Evolutionary conservation across 2,797 vertebrate genomes (phyloP), one percentile per base, ranked within the genome.

Genomic region (Karalla daura): DNA sequence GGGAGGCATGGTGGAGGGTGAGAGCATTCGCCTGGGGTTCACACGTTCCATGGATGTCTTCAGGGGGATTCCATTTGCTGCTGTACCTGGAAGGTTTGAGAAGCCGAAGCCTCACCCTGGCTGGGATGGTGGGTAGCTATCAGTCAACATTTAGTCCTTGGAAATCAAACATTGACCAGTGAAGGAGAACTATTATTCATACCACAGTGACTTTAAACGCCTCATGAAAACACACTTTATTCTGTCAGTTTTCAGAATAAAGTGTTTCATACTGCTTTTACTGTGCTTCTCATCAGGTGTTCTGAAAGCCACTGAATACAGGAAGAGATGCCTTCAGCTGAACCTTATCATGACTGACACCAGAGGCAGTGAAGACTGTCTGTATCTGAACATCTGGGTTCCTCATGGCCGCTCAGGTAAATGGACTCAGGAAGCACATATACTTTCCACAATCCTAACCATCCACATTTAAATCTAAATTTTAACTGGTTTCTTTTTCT

Each of bases 351-450:
- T 95, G 87, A 88, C 36, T 0, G 51, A 52, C 11, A 87, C 91
- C 10, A 87, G 87, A 0, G 98, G 98, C 7, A 82, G 60, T 0
- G 94, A 97, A 60, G 96, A 99, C 83, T 99, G 97, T 83, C 96
- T 99, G 12, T 98, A 96, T 75, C 95, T 99, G 14, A 99, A 99
- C 89, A 92, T 99, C 78, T 98, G 97, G 96, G 76, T 99, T 58
- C 97, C 97, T 73, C 97, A 98, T 3, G 86, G 73, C 11, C 63
- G 4, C 10, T 75, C 9, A 78, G 52, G 95, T 90, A 87, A 85
- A 59, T 4, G n/a, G n/a, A 41, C 43, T 41, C 4, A 35, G 1
- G 15, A 50, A 32, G 5, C 12, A 15, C 0, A 7, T 2, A 27
- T 3, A 47, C 0, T 30, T 2, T 33, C n/a, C n/a, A n/a, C n/a